These are phyloP conservation scores for Thecophora atra DNA, from an alignment of 2,888 invertebrate genomes.

Conservation along the genomic window DNA sequence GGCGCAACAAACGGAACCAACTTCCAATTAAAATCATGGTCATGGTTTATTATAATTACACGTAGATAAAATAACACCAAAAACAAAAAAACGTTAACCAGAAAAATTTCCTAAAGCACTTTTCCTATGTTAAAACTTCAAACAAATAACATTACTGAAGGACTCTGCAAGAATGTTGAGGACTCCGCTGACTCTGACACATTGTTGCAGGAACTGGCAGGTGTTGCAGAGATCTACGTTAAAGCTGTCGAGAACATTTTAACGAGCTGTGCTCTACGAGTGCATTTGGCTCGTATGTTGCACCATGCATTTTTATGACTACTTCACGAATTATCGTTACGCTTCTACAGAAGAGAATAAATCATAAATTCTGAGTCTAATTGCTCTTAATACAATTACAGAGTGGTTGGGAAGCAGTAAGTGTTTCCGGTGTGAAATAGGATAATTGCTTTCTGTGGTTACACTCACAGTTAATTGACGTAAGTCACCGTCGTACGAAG, in stretches of 20 bases:
- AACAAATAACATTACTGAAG: not conserved
- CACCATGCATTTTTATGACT: conserved; percentile 1
- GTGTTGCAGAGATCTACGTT: not conserved
- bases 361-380: not conserved
- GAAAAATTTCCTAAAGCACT: no score
- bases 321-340: not conserved
- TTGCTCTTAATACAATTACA: conserved; percentile 14
- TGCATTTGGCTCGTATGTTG: not conserved
- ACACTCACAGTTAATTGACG: no score
- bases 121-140: no score
- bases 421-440: not conserved
- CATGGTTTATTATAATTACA: no score
- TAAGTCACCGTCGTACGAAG: no score
- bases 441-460: not conserved
- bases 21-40: no score
- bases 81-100: not conserved
- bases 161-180: not conserved
- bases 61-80: no score
- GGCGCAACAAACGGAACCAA: no score
- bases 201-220: not conserved
- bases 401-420: not conserved
- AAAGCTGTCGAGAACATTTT: conserved; percentile 12
- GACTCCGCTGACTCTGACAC: not conserved
- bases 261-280: conserved; percentile 10
- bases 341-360: not conserved